Evolutionary conservation across 37 sponge, comb jelly and placozoan genomes (phyloP).

Genomic region (Trichoplax adhaerens): DNA sequence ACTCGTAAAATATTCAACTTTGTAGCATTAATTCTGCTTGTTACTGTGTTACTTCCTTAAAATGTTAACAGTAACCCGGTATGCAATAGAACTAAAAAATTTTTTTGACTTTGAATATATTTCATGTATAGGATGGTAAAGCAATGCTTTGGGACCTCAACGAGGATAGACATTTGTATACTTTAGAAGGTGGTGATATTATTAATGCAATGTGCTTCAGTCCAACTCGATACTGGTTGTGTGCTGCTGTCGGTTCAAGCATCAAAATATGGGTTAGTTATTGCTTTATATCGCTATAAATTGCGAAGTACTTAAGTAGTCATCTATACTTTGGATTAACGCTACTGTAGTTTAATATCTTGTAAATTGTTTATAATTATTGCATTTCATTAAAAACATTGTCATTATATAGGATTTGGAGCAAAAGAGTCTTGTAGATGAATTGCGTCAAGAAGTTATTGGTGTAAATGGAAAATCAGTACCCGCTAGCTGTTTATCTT

Average conservation of each 20-base stretch:
- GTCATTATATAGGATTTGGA: slow-evolving; percentile 50
- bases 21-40: too few relatives aligned
- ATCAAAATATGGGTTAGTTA: slow-evolving; percentile 74
- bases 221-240: slow-evolving; percentile 98
- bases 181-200: slow-evolving; percentile 51
- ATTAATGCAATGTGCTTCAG: slow-evolving; percentile 94
- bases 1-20: too few relatives aligned
- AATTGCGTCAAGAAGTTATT: slow-evolving; percentile 48
- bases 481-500: slow-evolving; percentile 47
- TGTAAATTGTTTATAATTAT: too few relatives aligned
- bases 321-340: too few relatives aligned
- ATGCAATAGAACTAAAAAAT: too few relatives aligned
- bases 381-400: too few relatives aligned
- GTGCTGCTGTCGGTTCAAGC: slow-evolving; percentile 83
- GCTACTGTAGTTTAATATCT: too few relatives aligned
- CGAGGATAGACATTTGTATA: slow-evolving; percentile 97
- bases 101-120: too few relatives aligned
- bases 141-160: slow-evolving; percentile 99
- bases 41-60: too few relatives aligned
- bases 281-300: too few relatives aligned
- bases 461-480: not conserved
- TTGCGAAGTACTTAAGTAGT: too few relatives aligned
- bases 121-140: slow-evolving; percentile 48
- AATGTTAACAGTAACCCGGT: too few relatives aligned
- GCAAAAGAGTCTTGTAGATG: slow-evolving; percentile 88